Percentiles rank a stretch among this genome's conserved stretches.
These are phyloP conservation scores for Myiozetetes cayanensis DNA, from an alignment of 2,113 vertebrate species.

Conservation along the genomic window DNA sequence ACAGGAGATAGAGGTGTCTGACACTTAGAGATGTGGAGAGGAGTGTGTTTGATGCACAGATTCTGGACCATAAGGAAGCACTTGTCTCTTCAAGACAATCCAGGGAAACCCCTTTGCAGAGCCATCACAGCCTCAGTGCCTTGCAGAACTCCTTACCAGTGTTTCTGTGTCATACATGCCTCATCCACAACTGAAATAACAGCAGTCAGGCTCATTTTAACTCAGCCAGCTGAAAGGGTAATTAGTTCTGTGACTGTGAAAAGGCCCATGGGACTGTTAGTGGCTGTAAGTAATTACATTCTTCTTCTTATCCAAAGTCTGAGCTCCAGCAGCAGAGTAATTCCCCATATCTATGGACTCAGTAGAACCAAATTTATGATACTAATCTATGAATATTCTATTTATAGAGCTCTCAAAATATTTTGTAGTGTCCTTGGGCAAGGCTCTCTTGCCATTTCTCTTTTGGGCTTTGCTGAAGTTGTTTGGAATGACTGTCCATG, in stretches of 20 bases:
- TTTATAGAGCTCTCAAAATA: not conserved
- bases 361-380: not conserved
- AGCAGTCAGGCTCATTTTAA: not conserved
- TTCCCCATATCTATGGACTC: not conserved
- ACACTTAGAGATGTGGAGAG: not conserved
- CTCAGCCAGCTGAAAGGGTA: conserved; percentile 45
- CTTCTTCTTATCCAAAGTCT: conserved; percentile 43
- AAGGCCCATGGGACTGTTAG: conserved; percentile 2
- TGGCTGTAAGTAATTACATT: conserved; percentile 55
- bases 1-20: not conserved
- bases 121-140: not conserved
- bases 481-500: not conserved
- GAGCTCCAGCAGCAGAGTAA: conserved; percentile 16
- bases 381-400: not conserved
- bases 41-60: not conserved
- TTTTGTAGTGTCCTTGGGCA: not conserved
- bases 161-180: not conserved
- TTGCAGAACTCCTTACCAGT: not conserved
- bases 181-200: not conserved
- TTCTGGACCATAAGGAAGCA: not conserved
- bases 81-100: not conserved
- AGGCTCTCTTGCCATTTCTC: not conserved
- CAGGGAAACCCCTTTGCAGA: not conserved
- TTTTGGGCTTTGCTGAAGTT: not conserved
- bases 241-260: conserved; percentile 57